Evolutionary conservation across 2,797 vertebrate species (phyloP).

Genomic region (Microctenopoma lineatum): DNA sequence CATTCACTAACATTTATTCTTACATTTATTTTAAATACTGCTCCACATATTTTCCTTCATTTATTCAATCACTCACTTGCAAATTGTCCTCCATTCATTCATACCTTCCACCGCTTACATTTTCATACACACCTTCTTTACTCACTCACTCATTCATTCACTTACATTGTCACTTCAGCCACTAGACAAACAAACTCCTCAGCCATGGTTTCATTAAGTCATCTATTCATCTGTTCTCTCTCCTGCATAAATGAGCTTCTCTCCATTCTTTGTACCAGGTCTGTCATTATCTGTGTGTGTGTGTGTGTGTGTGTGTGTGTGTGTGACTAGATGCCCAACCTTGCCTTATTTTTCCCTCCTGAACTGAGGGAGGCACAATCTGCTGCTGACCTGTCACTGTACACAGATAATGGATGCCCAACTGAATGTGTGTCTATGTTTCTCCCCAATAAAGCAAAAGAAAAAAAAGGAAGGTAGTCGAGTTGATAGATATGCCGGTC

Average conservation of each 20-base stretch:
- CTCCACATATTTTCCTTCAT: not conserved
- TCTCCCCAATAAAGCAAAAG: slow-evolving; percentile 60
- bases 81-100: not conserved
- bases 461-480: slow-evolving; percentile 33
- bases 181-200: not conserved
- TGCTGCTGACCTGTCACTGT: slow-evolving; percentile 78
- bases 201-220: not conserved
- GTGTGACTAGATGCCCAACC: slow-evolving; percentile 23
- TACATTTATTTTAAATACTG: not conserved
- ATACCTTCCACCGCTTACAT: too few relatives aligned
- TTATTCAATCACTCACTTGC: not conserved
- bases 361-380: slow-evolving; percentile 74
- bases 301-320: slow-evolving; percentile 48
- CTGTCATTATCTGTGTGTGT: not conserved
- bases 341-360: slow-evolving; percentile 68
- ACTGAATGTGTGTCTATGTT: slow-evolving; percentile 37
- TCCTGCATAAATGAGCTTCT: not conserved
- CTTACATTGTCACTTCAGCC: not conserved
- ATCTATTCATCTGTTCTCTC: not conserved
- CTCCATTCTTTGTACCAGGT: not conserved
- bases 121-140: not conserved
- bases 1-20: not conserved
- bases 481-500: slow-evolving; percentile 68
- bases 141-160: not conserved
- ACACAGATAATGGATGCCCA: slow-evolving; percentile 76